Conservation (phyloP, 2,113 vertebrate genomes). For the Azemiops feae region DNA sequence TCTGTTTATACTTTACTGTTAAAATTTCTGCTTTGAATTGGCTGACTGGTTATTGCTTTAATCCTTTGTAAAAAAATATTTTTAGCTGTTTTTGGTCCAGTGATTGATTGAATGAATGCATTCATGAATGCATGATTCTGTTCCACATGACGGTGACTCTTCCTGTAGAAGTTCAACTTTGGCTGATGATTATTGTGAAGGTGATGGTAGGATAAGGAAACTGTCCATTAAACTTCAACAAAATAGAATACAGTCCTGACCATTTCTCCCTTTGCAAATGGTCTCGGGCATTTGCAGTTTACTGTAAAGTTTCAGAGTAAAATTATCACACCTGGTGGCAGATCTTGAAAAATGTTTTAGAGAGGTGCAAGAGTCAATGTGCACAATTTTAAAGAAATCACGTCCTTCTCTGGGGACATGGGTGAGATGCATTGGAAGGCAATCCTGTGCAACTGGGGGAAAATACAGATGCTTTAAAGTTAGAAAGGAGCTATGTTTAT, state of each 20-base stretch:
- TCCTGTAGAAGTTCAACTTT: not conserved
- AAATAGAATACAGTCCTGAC: not conserved
- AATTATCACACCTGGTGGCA: not conserved
- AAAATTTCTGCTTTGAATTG: not conserved
- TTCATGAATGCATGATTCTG: not conserved
- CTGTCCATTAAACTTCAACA: not conserved
- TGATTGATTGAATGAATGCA: not conserved
- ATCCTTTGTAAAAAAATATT: not conserved
- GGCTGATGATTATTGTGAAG: rapidly evolving
- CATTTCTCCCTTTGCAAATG: not conserved
- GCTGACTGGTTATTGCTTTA: not conserved
- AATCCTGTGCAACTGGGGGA: not conserved
- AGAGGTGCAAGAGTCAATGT: not conserved
- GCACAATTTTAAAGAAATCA: not conserved
- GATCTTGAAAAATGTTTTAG: not conserved
- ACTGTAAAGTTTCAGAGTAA: not conserved
- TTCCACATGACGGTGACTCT: not conserved
- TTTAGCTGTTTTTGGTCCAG: not conserved
- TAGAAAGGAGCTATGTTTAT: not conserved
- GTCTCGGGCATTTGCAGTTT: not conserved
- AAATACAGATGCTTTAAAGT: not conserved
- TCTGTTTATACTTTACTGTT: not conserved
- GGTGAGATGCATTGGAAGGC: not conserved
- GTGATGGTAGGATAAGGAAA: not conserved
- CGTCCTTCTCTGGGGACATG: not conserved